These are phyloP conservation scores for Cremastinae sp. DNA, from an alignment of 2,888 invertebrate genomes.

Conservation along the genomic window DNA sequence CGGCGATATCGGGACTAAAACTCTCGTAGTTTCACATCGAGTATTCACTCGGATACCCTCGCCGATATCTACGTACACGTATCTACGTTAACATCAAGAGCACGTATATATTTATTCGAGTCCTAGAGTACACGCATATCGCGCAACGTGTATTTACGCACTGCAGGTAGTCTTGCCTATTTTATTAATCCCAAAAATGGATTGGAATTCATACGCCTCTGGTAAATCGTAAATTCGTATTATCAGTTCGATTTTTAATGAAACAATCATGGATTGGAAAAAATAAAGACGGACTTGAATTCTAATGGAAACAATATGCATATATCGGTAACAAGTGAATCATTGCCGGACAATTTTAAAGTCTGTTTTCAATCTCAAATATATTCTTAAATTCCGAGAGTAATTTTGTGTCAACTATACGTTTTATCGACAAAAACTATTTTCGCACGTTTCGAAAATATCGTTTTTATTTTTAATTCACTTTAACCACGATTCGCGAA, in stretches of 20 bases:
- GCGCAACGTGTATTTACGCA: conserved; percentile 33
- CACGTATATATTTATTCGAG: conserved; percentile 5
- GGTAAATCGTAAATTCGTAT: conserved; percentile 1
- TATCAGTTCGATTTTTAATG: neutral
- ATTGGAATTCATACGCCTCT: conserved; percentile 3
- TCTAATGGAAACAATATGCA: too few species aligned
- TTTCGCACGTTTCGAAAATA: too few species aligned
- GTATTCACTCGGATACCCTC: conserved; percentile 44
- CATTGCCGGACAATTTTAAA: too few species aligned
- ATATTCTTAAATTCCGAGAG: too few species aligned
- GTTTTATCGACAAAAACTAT: too few species aligned
- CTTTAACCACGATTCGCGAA: too few species aligned
- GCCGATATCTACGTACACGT: neutral
- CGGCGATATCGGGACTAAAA: conserved; percentile 22
- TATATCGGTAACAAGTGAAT: too few species aligned
- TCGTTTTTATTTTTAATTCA: too few species aligned
- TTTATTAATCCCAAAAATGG: neutral
- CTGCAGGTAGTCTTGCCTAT: conserved; percentile 21
- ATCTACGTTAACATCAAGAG: neutral
- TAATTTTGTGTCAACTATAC: too few species aligned
- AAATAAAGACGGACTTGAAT: neutral
- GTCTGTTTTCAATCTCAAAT: too few species aligned
- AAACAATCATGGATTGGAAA: neutral
- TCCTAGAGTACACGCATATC: conserved; percentile 2
- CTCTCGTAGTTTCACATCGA: conserved; percentile 33